Evolutionary conservation across 2,888 invertebrate genomes (phyloP), one percentile per base, ranked within the genome.

Genomic region (Thereva unica): DNA sequence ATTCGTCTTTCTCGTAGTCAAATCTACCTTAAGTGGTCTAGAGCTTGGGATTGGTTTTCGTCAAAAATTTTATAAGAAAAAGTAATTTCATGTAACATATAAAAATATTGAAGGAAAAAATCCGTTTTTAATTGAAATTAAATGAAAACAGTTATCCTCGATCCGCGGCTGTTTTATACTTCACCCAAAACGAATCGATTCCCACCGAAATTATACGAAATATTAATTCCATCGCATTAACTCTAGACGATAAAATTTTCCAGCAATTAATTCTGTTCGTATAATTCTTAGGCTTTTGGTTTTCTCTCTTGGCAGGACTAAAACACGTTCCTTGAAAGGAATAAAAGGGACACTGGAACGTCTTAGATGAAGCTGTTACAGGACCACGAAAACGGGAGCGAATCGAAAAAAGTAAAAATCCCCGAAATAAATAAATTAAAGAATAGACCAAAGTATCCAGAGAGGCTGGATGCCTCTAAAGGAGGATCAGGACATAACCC

Each of bases 201-300:
- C 3, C 59, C 56, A 61, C 55, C 67, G 37, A 70, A 64, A 68
- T 68, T 63, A 65, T 57, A 65, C 57, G 66, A 68, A 70, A 70
- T 71, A 71, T 72, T 73, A 71, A 73, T 71, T 71, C 70, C 71
- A 63, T 66, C 63, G 71, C 66, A 72, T 69, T 73, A 71, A 71
- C 67, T 71, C 71, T 68, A 54, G 55, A 69, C 67, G 69, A 73
- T 71, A 68, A 71, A 71, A 68, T 69, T 67, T 68, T 71, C 68
- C 64, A 70, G 67, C 68, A 68, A 70, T 70, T 70, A 70, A 70
- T 70, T 70, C 67, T 59, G 53, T 50, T 65, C 41, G 40, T 56
- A 65, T 55, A 55, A 56, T 23, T 49, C 49, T 56, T 56, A 49
- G 38, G 64, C 56, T 64, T 64, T 59, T 50, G 66, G 23, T 69